Base-by-base conservation (phyloP, 2,113 vertebrate genomes). In the Ictidomys tridecemlineatus region DNA sequence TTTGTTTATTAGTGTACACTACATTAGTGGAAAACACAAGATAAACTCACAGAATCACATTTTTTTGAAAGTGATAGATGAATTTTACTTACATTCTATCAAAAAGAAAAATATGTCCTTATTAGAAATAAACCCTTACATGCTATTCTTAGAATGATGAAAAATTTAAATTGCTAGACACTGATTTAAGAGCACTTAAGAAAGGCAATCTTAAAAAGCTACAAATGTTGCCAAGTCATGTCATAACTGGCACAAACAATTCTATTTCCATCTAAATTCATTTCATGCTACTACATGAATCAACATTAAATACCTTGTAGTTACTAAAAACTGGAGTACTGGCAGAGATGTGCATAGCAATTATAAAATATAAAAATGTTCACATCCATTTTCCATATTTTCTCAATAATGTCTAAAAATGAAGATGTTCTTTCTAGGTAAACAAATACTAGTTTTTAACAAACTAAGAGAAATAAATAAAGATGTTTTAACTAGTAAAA, bases 151-250 rank as follows among this genome's bases (percentile, higher is more conserved):
- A 95, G 79, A 89, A 95, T 34, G 87, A 83, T 42, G 72, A 91
- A 93, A 73, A 85, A 77, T 85, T 96, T 48, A 85, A 97, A 85
- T 89, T 87, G 65, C 51, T 95, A 90, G 74, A 93, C 48, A 73
- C 58, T 91, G 80, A 65, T 73, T 95, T 79, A 93, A 96, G 77
- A 93, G 82, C 42, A 85, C 63, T 94, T 90, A 91, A 91, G 56
- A 96, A 93, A 28, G 32, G 67, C 82, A 93, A 79, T 79, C 80
- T 96, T 93, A 82, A 92, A 96, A 97, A 94, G 53, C 95, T 92
- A 42, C 86, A 87, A 84, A 87, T 83, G 63, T 87, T 96, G 95
- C 95, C 88, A 96, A 93, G 94, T 97, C 97, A 94, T 95, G 95
- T 89, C 69, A 94, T 85, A 96, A 97, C 91, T 93, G 82, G 95